Conservation (phyloP, 2,113 vertebrate species). For the Urocitellus parryii region DNA sequence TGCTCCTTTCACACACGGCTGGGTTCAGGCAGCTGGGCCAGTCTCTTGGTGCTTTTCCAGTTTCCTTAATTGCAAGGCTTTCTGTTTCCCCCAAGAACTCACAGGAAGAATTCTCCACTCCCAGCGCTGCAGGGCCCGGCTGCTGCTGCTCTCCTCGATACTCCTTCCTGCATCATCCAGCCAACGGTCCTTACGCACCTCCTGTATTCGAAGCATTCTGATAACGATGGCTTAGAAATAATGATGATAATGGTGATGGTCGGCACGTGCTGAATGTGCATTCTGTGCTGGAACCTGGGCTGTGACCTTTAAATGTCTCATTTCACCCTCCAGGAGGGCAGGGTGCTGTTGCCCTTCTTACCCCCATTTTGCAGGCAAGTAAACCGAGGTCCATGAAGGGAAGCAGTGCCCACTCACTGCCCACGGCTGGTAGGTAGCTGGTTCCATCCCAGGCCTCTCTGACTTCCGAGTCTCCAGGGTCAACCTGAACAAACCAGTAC, state of each 20-base stretch:
- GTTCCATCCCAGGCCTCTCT: not conserved
- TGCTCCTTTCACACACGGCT: slow-evolving; percentile 56
- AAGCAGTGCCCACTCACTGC: not conserved
- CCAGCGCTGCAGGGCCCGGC: not conserved
- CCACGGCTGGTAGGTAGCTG: not conserved
- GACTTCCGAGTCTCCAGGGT: not conserved
- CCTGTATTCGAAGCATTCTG: not conserved
- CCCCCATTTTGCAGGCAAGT: not conserved
- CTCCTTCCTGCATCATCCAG: not conserved
- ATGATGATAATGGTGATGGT: not conserved
- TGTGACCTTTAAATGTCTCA: not conserved
- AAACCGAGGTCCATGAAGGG: not conserved
- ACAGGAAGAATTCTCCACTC: slow-evolving; percentile 15
- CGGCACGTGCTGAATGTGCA: not conserved
- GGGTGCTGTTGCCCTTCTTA: not conserved
- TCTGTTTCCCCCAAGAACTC: slow-evolving; percentile 55
- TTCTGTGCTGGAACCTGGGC: not conserved
- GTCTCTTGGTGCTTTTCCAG: not conserved
- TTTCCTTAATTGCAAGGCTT: slow-evolving; percentile 63
- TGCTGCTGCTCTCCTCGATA: not conserved
- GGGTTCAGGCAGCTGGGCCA: slow-evolving; percentile 50
- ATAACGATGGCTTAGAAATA: not conserved
- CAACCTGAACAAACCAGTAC: not conserved
- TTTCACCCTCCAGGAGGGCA: not conserved
- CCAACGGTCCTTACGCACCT: not conserved